Base-by-base conservation (phyloP, 2,113 vertebrate genomes). In the Pachyramphus minor region DNA sequence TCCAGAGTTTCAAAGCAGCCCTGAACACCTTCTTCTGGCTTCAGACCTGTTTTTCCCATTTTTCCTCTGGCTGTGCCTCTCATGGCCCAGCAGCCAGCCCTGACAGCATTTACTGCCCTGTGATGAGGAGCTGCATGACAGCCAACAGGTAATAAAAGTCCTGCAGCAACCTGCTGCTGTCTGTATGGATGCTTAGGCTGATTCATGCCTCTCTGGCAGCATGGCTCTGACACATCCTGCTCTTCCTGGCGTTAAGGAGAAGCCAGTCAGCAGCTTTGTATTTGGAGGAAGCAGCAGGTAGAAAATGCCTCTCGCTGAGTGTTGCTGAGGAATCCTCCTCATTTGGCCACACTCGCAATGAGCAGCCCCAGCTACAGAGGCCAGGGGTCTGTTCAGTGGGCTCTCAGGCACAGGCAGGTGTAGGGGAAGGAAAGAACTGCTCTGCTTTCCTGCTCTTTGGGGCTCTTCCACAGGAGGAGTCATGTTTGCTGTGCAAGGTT, bases 261-360 rank as follows among this genome's bases (percentile, higher is more conserved):
- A 47, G 39, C 25, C 74, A 50, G 41, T 18, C 60, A 62, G 41
- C n/a, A 87, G 45, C 64, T 66, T 62, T 53, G 42, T 22, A 4
- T n/a, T 50, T 12, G 19, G 25, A 77, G 64, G 50, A 76, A 62
- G 27, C 30, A 58, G 45, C 53, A 13, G 24, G 14, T 14, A 30
- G n/a, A 39, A 74, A 62, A 71, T 15, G 11, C 31, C 22, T 63
- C 35, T 73, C 0, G 0, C 73, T 59, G 21, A 71, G n/a, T 37
- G 39, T 58, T 33, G 39, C 23, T 1, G 2, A 31, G 35, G 41
- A 60, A 60, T 52, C 14, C 45, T 68, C 60, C 44, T 74, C 3
- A 0, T 23, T 25, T 1, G 1, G 31, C 31, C 30, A 7, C 0
- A 0, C 23, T 45, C 49, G 53, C 44, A 35, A 31, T 0, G 1